Conservation (phyloP, 2,888 invertebrate genomes). For the Tetragonisca angustula region DNA sequence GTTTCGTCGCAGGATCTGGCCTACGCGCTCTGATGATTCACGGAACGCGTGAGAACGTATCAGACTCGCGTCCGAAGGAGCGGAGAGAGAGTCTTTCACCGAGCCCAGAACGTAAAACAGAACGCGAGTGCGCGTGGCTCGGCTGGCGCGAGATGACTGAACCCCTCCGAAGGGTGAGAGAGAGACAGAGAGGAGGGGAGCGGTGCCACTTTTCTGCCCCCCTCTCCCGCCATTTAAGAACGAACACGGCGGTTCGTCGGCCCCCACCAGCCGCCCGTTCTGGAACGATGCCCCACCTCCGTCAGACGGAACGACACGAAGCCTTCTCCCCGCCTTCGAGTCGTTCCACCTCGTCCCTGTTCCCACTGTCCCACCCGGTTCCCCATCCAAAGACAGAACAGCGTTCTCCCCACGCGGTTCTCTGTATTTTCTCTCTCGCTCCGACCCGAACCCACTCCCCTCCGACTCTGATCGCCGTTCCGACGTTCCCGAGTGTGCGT, state of each 20-base stretch:
- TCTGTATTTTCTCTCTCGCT: slow-evolving; percentile 19
- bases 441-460: slow-evolving; percentile 4
- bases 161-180: slow-evolving; percentile 72
- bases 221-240: slow-evolving; percentile 37
- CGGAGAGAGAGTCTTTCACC: slow-evolving; percentile 61
- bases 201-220: slow-evolving; percentile 45
- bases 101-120: slow-evolving; percentile 59
- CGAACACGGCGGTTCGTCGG: slow-evolving; percentile 48
- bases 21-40: too few species aligned
- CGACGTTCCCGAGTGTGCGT: not conserved
- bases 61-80: slow-evolving; percentile 14
- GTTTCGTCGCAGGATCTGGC: too few species aligned
- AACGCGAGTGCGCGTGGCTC: slow-evolving; percentile 77
- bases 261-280: slow-evolving; percentile 51
- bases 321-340: slow-evolving; percentile 70
- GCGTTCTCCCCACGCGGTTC: slow-evolving; percentile 29
- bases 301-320: slow-evolving; percentile 63
- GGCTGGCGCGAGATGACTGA: slow-evolving; percentile 83
- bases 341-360: slow-evolving; percentile 52
- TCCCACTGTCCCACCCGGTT: slow-evolving; percentile 54
- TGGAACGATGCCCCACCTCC: slow-evolving; percentile 68
- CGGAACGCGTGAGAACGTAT: slow-evolving; percentile 31
- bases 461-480: not conserved
- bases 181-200: slow-evolving; percentile 66
- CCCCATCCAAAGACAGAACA: slow-evolving; percentile 26